Conservation (phyloP, 2,888 invertebrate genomes). For the Erebia palarica region DNA sequence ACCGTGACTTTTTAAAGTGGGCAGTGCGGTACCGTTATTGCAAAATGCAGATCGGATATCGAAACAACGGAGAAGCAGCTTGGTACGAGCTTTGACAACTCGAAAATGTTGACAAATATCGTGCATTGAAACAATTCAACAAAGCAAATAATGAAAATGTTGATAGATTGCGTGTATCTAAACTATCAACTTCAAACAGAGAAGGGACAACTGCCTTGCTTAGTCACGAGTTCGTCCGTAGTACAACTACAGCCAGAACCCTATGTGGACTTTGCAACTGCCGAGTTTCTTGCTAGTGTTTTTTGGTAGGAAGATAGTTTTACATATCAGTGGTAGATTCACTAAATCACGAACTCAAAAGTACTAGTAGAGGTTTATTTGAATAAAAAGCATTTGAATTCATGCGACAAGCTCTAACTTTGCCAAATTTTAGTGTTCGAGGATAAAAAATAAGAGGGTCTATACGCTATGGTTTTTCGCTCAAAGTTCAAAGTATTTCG, state of each 20-base stretch:
- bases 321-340: too few relatives aligned
- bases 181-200: neutral
- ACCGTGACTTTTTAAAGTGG: constrained; percentile 52
- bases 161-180: neutral
- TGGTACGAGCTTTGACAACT: neutral
- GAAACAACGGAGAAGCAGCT: constrained; percentile 59
- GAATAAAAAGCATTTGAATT: too few relatives aligned
- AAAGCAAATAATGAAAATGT: neutral
- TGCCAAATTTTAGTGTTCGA: too few relatives aligned
- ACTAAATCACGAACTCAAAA: too few relatives aligned
- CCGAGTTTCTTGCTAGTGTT: too few relatives aligned
- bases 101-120: neutral
- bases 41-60: constrained; percentile 61
- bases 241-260: neutral
- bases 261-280: too few relatives aligned
- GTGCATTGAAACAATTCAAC: neutral
- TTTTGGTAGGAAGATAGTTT: too few relatives aligned
- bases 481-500: too few relatives aligned
- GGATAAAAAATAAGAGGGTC: too few relatives aligned
- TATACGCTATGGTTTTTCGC: neutral
- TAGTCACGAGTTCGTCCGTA: neutral
- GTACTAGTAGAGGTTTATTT: too few relatives aligned
- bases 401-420: too few relatives aligned
- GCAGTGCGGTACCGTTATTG: constrained; percentile 62
- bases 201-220: too few relatives aligned